Conservation (phyloP, 1,140 invertebrate genomes). For the Acromyrmex heyeri region DNA sequence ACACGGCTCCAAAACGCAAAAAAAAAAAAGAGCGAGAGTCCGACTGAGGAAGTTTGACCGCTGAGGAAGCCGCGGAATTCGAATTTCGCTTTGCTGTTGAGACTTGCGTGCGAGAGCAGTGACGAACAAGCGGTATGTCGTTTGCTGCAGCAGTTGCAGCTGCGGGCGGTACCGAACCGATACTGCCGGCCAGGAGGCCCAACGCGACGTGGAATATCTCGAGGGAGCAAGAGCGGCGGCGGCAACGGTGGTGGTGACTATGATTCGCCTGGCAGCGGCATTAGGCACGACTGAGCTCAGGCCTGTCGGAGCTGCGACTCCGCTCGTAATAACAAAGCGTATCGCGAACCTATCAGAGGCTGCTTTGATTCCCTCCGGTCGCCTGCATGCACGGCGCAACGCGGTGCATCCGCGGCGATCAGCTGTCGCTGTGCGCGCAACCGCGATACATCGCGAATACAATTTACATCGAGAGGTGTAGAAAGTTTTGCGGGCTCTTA, state of each 20-base stretch:
- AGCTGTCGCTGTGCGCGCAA: slow-evolving; percentile 52
- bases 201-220: slow-evolving; percentile 77
- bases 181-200: slow-evolving; percentile 76
- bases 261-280: slow-evolving; percentile 67
- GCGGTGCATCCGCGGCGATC: slow-evolving; percentile 53
- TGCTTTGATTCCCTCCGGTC: slow-evolving; percentile 65
- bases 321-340: slow-evolving; percentile 75
- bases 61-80: slow-evolving; percentile 64
- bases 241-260: slow-evolving; percentile 26
- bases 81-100: slow-evolving; percentile 45
- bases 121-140: slow-evolving; percentile 33
- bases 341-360: slow-evolving; percentile 72
- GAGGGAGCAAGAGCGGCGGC: slow-evolving; percentile 53
- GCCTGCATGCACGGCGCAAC: background rate
- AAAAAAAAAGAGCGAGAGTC: background rate
- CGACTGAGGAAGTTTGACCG: slow-evolving; percentile 54
- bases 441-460: background rate
- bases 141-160: slow-evolving; percentile 32
- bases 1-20: slow-evolving; percentile 11
- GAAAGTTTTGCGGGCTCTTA: slow-evolving; percentile 23
- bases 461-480: slow-evolving; percentile 16
- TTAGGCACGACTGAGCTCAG: slow-evolving; percentile 67
- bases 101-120: slow-evolving; percentile 24
- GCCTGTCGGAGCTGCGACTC: slow-evolving; percentile 55
- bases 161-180: slow-evolving; percentile 53